Conservation (phyloP, 1,140 invertebrate species). For the Philotrypesis tridentata region DNA sequence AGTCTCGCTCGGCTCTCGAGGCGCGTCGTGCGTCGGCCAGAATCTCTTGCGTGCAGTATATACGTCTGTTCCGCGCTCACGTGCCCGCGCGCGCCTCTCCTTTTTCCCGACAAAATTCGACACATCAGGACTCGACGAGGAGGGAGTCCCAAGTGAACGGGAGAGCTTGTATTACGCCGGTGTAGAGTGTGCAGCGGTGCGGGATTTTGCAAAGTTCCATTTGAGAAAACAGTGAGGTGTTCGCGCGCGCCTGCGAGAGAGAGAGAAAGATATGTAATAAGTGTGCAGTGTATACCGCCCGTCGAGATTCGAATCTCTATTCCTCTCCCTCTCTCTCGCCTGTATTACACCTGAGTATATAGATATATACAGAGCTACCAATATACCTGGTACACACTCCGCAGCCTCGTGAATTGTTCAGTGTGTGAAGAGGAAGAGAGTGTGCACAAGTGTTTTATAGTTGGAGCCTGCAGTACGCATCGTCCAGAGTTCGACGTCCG, state of each 20-base stretch:
- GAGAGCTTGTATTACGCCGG: background rate
- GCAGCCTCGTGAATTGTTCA: background rate
- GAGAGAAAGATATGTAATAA: conserved; percentile 1
- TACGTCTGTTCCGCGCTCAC: background rate
- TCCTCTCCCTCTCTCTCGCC: background rate
- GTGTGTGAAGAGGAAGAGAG: conserved; percentile 16
- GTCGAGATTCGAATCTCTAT: background rate
- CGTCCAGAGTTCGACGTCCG: background rate
- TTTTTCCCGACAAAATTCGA: background rate
- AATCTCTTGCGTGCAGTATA: no score
- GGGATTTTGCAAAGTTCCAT: background rate
- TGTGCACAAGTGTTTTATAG: conserved; percentile 22
- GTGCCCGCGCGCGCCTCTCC: background rate
- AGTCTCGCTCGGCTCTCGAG: conserved; percentile 22
- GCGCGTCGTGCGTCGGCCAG: conserved; percentile 1
- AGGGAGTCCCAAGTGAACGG: no score
- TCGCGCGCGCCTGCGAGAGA: background rate
- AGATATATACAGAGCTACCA: no score
- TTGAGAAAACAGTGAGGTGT: background rate
- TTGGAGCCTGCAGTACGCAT: background rate
- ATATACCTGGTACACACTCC: background rate
- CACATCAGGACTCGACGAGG: no score
- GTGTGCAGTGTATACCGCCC: background rate
- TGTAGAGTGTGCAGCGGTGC: background rate
- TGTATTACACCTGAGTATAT: no score